Evolutionary conservation across 2,888 invertebrate genomes (phyloP).

Genomic region (Byasa hedistus): DNA sequence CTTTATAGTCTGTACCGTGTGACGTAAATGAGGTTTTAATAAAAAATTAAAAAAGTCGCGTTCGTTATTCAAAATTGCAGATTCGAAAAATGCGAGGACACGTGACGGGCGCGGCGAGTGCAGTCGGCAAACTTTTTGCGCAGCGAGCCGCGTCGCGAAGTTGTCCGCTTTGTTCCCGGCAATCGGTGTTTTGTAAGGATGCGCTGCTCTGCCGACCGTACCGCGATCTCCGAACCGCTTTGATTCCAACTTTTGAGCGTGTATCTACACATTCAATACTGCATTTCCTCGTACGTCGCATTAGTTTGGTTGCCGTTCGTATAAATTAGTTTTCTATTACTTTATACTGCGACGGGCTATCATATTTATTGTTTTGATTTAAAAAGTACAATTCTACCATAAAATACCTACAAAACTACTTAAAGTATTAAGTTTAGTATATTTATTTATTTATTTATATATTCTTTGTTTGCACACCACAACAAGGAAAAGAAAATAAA

Average conservation of each 20-base stretch:
- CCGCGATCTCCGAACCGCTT: constrained; percentile 74
- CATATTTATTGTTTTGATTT: no score
- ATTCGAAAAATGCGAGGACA: constrained; percentile 35
- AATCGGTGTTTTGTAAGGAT: constrained; percentile 77
- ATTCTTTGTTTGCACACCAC: no score
- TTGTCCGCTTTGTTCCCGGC: constrained; percentile 67
- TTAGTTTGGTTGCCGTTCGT: constrained; percentile 53
- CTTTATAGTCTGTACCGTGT: no score
- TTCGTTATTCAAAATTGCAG: neutral
- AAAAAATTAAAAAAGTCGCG: no score
- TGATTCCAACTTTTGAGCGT: constrained; percentile 77
- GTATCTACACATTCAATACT: constrained; percentile 71
- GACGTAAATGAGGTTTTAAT: no score
- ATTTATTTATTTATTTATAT: no score
- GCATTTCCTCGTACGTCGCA: constrained; percentile 64
- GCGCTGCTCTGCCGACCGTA: constrained; percentile 71
- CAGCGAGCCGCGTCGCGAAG: constrained; percentile 56
- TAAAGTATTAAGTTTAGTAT: no score
- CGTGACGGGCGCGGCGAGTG: constrained; percentile 42
- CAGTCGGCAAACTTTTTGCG: constrained; percentile 71
- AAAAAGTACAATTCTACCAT: no score
- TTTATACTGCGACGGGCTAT: no score
- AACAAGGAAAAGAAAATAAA: no score
- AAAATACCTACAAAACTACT: no score
- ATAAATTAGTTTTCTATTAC: no score